Evolutionary conservation across 1,140 invertebrate species (phyloP), one percentile per base, ranked within the genome.

Genomic region (Coptotermes formosanus): DNA sequence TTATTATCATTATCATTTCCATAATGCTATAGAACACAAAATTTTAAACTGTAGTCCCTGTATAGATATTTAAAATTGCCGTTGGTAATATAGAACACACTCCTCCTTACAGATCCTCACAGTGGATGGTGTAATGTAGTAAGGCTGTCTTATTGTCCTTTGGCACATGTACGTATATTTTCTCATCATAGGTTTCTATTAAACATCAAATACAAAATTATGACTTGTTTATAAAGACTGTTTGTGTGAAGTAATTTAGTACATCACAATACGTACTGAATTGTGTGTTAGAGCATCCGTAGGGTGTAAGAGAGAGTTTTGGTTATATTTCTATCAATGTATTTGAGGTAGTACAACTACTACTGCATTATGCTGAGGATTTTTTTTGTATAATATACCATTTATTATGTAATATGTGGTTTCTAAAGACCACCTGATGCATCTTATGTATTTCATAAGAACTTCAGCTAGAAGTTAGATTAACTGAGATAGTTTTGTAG

Each of bases 61-160:
- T 19, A 21, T 19, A 21, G 4, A 6, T 23, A 19, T 59, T 59
- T 75, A 64, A 19, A 64, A 30, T 75, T 75, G 14, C n/a, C 25
- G 14, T 75, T 30, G 16, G 64, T 75, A 30, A 30, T 7, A n/a
- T 8, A 75, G 64, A 75, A 75, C 64, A 75, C 64, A 75, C 25
- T 75, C 64, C 64, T 75, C n/a, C n/a, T 11, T 75, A 75, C 64
- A 30, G 9, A 16, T 75, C 30, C 25, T 30, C 25, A 30, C 64
- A 75, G 25, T 75, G 64, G 64, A 75, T 75, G 64, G n/a, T 75
- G n/a, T 75, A n/a, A 25, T 75, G 64, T 75, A 75, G 30, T 75
- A 75, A 75, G 64, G 64, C 64, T 75, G n/a, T 75, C 64, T 75
- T 75, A 75, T 75, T 75, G 64, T 75, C 64, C 64, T 75, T 75